phyloP scores from a whole-genome alignment of 2,797 vertebrate genomes.

The Holocentrus rufus region DNA sequence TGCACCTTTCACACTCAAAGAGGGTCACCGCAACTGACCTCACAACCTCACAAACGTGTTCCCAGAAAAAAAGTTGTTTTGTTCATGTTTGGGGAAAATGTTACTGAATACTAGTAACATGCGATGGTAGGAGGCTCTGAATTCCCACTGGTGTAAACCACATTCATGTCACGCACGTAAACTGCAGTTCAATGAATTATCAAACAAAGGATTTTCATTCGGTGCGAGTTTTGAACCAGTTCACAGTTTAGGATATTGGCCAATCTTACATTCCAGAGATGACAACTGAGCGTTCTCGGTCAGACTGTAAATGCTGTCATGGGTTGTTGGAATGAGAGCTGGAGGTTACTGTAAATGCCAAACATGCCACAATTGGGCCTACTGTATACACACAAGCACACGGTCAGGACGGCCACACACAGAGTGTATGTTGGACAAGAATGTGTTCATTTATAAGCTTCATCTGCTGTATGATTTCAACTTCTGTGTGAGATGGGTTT shows the following conservation, averaged over 20 bases:
- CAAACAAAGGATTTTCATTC: slow-evolving; percentile 42
- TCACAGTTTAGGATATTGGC: slow-evolving; percentile 73
- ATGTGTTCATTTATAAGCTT: slow-evolving; percentile 53
- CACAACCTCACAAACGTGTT: not conserved
- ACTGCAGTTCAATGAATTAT: slow-evolving; percentile 50
- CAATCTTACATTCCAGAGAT: slow-evolving; percentile 90
- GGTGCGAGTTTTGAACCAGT: slow-evolving; percentile 44
- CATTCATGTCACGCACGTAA: slow-evolving; percentile 44
- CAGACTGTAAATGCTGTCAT: slow-evolving; percentile 53
- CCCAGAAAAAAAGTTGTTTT: slow-evolving; percentile 22
- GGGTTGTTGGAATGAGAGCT: slow-evolving; percentile 30
- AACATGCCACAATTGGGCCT: slow-evolving; percentile 58
- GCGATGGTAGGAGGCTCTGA: not conserved
- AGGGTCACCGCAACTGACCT: not conserved
- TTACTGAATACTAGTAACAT: slow-evolving; percentile 17
- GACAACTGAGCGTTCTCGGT: slow-evolving; percentile 74
- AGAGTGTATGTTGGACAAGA: slow-evolving; percentile 58
- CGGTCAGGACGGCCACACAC: slow-evolving; percentile 14
- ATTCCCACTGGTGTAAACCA: slow-evolving; percentile 22
- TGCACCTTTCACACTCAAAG: not conserved
- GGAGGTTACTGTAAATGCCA: slow-evolving; percentile 63
- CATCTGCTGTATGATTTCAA: slow-evolving; percentile 39
- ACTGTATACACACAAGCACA: slow-evolving; percentile 40
- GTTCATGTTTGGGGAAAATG: slow-evolving; percentile 38
- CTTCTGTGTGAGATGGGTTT: slow-evolving; percentile 62